Conservation (phyloP, 2,113 vertebrate species). For the Neotoma lepida region DNA sequence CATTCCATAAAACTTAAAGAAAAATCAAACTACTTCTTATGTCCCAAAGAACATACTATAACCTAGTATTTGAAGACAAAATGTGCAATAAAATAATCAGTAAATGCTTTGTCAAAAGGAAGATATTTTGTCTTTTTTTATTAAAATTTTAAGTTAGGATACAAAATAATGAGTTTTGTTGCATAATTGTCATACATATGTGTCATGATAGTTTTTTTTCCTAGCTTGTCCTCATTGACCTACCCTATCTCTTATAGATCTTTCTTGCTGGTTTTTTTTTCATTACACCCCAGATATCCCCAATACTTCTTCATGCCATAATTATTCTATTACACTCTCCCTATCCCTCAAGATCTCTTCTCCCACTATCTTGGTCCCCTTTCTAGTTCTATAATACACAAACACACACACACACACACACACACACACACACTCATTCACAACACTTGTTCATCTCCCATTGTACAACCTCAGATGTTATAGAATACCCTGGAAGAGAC, state of each 20-base stretch:
- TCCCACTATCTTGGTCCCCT: not conserved
- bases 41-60: not conserved
- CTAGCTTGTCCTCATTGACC: not conserved
- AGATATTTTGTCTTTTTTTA: not conserved
- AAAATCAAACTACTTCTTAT: not conserved
- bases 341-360: not conserved
- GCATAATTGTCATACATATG: not conserved
- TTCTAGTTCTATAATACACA: not conserved
- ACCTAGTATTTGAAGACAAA: not conserved
- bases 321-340: not conserved
- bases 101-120: conserved; percentile 16
- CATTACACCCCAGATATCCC: not conserved
- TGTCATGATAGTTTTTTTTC: not conserved
- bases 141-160: not conserved
- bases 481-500: not conserved
- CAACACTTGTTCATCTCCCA: not conserved
- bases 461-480: not conserved
- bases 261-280: not conserved
- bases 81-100: not conserved
- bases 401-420: not conserved
- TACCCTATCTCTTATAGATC: not conserved
- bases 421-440: not conserved
- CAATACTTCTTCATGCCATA: not conserved
- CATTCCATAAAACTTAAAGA: not conserved
- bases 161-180: not conserved